Percentiles rank a stretch among this genome's conserved stretches.
Conservation (phyloP, 2,797 vertebrate genomes). For the Ciconia nigra region DNA sequence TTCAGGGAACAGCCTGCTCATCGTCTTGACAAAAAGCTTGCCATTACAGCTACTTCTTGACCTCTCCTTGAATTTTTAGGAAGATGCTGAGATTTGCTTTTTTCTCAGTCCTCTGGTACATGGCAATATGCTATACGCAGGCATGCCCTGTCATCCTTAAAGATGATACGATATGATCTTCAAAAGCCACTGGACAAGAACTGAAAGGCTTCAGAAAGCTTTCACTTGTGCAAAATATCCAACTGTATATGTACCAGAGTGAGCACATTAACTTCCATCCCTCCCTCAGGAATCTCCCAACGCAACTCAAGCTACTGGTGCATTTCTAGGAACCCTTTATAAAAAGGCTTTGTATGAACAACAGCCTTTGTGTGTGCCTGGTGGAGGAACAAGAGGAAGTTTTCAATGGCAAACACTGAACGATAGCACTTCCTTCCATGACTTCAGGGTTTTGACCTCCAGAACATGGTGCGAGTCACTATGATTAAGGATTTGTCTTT, state of each 20-base stretch:
- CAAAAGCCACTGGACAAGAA: neutral
- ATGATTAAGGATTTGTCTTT: neutral
- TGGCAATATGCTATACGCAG: neutral
- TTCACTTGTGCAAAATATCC: neutral
- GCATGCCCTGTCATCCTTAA: neutral
- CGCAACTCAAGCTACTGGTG: neutral
- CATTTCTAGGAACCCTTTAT: neutral
- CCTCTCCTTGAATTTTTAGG: neutral
- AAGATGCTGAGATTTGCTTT: neutral
- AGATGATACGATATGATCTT: neutral
- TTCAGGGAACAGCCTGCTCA: neutral
- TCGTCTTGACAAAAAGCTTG: neutral
- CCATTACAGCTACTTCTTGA: neutral
- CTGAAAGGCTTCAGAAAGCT: neutral
- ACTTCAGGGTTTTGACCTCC: neutral
- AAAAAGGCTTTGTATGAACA: neutral
- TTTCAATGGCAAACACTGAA: neutral
- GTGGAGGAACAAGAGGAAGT: neutral
- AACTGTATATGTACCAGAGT: neutral
- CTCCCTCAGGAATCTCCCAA: neutral
- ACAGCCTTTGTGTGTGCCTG: neutral
- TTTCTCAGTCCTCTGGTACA: neutral
- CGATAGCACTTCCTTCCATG: neutral
- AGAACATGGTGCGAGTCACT: accelerated
- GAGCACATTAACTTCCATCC: neutral